Percentiles rank a stretch among this genome's conserved stretches.
Evolutionary conservation across 2,113 vertebrate species (phyloP).

Genomic region (Apteryx owenii): DNA sequence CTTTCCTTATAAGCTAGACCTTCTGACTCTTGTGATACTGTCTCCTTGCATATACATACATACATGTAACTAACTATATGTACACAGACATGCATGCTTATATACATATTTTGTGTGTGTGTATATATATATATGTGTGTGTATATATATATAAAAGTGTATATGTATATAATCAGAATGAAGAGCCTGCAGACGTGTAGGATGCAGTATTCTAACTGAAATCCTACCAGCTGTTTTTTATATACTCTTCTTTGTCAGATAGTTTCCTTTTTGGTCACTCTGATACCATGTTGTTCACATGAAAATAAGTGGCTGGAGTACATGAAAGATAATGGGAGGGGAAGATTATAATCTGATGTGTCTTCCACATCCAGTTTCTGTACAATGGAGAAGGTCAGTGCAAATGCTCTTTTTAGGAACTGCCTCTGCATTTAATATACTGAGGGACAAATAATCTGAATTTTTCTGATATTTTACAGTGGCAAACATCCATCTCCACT

Average conservation of each 20-base stretch:
- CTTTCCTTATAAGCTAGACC: not conserved
- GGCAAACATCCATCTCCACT: not conserved
- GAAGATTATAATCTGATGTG: not conserved
- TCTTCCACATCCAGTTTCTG: not conserved
- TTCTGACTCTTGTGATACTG: not conserved
- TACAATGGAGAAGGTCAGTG: not conserved
- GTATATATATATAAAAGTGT: not conserved
- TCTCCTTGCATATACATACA: not conserved
- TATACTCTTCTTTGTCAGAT: not conserved
- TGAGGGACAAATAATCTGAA: not conserved
- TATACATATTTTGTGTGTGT: not conserved
- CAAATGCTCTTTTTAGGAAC: not conserved
- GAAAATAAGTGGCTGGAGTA: not conserved
- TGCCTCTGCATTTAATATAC: not conserved
- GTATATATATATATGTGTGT: too few relatives aligned
- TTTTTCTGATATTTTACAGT: not conserved
- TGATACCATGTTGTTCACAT: not conserved
- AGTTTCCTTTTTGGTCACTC: not conserved
- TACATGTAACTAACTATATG: not conserved
- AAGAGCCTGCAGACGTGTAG: not conserved
- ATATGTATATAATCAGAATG: not conserved
- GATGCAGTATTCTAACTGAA: not conserved
- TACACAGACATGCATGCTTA: not conserved
- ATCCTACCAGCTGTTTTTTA: constrained; percentile 4
- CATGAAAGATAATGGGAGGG: not conserved